Evolutionary conservation across 2,888 invertebrate genomes (phyloP).

Genomic region (Ennomos erosarius): DNA sequence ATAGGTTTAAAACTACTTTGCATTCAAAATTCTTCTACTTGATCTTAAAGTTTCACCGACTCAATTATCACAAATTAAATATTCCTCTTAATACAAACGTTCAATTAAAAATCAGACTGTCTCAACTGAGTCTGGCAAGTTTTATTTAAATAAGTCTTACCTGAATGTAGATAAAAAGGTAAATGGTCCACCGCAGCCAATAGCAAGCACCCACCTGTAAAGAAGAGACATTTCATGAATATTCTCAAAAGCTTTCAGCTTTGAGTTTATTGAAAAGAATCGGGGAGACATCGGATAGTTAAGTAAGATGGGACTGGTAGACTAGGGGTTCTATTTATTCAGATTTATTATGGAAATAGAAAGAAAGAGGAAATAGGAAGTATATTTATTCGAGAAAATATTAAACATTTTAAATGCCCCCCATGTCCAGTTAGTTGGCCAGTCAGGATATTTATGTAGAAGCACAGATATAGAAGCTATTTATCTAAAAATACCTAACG

Average conservation of each 20-base stretch:
- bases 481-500: too few relatives aligned
- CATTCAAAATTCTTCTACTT: slow-evolving; percentile 1
- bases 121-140: slow-evolving; percentile 52
- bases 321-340: too few relatives aligned
- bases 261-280: slow-evolving; percentile 78
- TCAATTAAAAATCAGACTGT: slow-evolving; percentile 50
- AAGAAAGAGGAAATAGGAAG: too few relatives aligned
- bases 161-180: slow-evolving; percentile 51
- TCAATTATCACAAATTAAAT: slow-evolving; percentile 14
- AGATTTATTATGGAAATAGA: too few relatives aligned
- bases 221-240: slow-evolving; percentile 80
- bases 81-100: slow-evolving; percentile 23
- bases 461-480: too few relatives aligned
- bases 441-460: too few relatives aligned
- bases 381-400: too few relatives aligned
- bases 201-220: slow-evolving; percentile 79
- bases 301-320: slow-evolving; percentile 13
- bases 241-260: slow-evolving; percentile 77
- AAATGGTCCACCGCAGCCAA: slow-evolving; percentile 62
- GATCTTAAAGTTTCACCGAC: slow-evolving; percentile 8
- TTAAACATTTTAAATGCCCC: too few relatives aligned
- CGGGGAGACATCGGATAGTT: slow-evolving; percentile 47
- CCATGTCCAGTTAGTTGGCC: too few relatives aligned
- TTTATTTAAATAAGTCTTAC: slow-evolving; percentile 61
- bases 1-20: neutral